Evolutionary conservation across 64 coral and sea anemone species (phyloP).

Genomic region (Pocillopora damicornis): DNA sequence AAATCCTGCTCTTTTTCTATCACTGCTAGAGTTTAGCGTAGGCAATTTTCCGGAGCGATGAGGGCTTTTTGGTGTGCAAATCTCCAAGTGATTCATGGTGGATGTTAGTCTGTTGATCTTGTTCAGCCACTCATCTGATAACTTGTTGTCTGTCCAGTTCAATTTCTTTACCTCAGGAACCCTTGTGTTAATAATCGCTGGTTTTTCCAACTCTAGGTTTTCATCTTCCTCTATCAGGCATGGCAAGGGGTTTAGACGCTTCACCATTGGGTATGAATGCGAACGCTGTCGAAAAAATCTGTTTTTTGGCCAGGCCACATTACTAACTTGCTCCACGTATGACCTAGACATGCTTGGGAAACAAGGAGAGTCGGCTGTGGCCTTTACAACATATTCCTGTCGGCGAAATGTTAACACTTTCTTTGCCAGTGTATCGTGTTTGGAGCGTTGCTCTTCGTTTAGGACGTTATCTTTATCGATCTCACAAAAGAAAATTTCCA

Average conservation of each 20-base stretch:
- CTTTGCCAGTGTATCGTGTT: background rate
- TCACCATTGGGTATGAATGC: conserved; percentile 7
- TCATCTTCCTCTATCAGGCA: conserved; percentile 18
- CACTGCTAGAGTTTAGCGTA: background rate
- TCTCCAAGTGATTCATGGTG: background rate
- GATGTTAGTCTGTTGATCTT: conserved; percentile 22
- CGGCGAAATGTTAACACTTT: background rate
- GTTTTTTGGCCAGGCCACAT: conserved; percentile 2
- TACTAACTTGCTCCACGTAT: conserved; percentile 20
- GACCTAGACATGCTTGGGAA: conserved; percentile 7
- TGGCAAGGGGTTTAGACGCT: conserved; percentile 4
- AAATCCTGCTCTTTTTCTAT: background rate
- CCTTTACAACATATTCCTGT: background rate
- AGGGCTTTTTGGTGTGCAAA: background rate
- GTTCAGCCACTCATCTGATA: conserved; percentile 18
- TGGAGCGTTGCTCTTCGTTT: background rate
- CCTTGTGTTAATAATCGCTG: background rate
- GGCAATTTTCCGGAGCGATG: background rate
- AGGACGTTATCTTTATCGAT: background rate
- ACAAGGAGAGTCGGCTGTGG: background rate
- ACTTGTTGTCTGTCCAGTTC: background rate
- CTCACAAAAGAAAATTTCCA: conserved; percentile 2
- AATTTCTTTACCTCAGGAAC: background rate
- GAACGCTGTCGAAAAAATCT: conserved; percentile 18
- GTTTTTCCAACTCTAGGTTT: background rate